Base-by-base conservation (phyloP, 2,797 vertebrate genomes). In the Aldrovandia affinis region DNA sequence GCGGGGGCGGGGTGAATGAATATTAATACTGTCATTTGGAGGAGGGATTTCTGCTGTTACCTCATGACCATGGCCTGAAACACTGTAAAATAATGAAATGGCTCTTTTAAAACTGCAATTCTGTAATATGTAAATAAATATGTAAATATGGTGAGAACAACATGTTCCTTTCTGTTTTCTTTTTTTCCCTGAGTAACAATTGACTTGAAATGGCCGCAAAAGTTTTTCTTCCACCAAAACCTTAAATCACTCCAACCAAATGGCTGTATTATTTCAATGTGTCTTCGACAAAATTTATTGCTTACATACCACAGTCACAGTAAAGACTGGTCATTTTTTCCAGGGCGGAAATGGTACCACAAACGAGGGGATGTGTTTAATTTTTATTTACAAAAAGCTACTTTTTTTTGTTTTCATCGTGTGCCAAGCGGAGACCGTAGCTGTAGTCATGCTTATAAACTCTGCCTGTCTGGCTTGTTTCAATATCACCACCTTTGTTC, bases 391-490 rank as follows among this genome's bases (percentile, higher is more conserved):
- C 63, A 84, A 83, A 83, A 39, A 52, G 78, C 61, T 78, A 79
- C 33, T 7, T 79, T 84, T 81, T 5, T 30, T 50, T 28, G 75
- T 57, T 87, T 83, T 88, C 33, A 85, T 83, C 83, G 80, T 80
- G 7, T 86, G 77, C 83, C 82, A 85, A 50, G 82, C 20, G 57
- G 81, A 86, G 90, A 86, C 81, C 78, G 87, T 88, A 80, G 84
- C 68, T 86, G 50, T 85, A 84, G 87, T 81, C 28, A 59, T 78
- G 78, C 87, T 88, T 85, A 63, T 82, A 81, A 89, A 86, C 80
- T 28, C 83, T 55, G 78, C 87, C 88, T 84, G 65, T 88, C 89
- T 91, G 88, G 88, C 68, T 86, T 59, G 61, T 88, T 85, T 88
- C 83, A 81, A 28, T 70, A 54, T 77, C 7, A 18, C 52, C 78